Evolutionary conservation across 2,888 invertebrate species (phyloP), one percentile per base, ranked within the genome.

Genomic region (Noctua fimbriata): DNA sequence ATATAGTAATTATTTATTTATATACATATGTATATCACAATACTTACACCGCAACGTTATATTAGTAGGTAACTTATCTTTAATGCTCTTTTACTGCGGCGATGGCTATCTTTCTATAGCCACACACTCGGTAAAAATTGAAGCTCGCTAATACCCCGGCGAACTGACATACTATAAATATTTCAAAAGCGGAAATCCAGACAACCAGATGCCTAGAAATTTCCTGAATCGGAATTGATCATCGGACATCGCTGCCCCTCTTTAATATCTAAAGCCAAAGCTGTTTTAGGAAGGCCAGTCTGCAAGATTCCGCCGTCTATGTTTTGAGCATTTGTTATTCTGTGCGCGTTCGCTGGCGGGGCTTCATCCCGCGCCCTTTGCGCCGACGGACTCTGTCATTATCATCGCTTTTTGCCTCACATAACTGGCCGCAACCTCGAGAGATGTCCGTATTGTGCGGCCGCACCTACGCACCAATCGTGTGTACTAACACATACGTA

Each of bases 381-480:
- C 94, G 94, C 93, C 95, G 92, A 94, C 94, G 94, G 93, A 92
- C 94, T 95, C 91, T 93, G 95, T 95, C 96, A 96, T 97, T 96
- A 97, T 95, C 96, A 95, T 95, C 95, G 94, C 94, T 96, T 96
- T 96, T 96, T 96, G 96, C 96, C 93, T 90, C 95, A 94, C 93
- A 95, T 95, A 95, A 94, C 94, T 93, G 93, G 93, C 93, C 95
- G 89, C 95, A 94, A 90, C 92, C 91, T 91, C 92, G 87, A 88
- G 91, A 92, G 91, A 92, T 92, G 91, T 91, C 79, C 86, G 91
- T 92, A 93, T 93, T 92, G 90, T 90, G 89, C 86, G 88, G 85
- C 87, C 90, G 88, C 90, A 91, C 90, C 89, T 91, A 91, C 90
- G 87, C 87, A 88, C 84, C 87, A 89, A 87, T 90, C 90, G 91